A percentile compares a stretch with the other conserved stretches of the same genome.
These are phyloP conservation scores for Diplolepis rosae DNA, from an alignment of 2,888 invertebrate species.

Conservation along the genomic window DNA sequence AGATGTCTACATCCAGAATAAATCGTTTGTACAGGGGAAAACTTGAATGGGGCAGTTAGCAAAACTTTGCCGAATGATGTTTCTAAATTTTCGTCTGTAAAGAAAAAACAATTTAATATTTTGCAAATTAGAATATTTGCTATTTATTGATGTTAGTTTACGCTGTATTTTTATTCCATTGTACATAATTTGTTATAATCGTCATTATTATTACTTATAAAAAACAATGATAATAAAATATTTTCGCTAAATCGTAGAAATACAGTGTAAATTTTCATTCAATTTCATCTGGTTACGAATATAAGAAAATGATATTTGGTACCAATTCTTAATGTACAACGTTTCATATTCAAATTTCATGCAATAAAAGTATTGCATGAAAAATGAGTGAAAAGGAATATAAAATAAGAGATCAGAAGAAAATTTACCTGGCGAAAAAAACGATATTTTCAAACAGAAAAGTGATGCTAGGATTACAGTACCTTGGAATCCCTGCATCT, in stretches of 20 bases:
- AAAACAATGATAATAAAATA: constrained; percentile 45
- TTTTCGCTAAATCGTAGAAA: constrained; percentile 32
- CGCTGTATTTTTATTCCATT: constrained; percentile 21
- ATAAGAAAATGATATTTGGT: background rate
- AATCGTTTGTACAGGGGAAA: too few species aligned
- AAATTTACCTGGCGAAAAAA: background rate
- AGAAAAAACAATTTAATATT: constrained; percentile 6
- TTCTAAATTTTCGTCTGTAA: background rate
- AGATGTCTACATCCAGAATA: too few species aligned
- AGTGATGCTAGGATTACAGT: constrained; percentile 7
- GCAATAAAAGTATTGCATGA: background rate
- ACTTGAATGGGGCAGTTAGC: too few species aligned
- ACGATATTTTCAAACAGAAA: constrained; percentile 5
- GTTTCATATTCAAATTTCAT: background rate
- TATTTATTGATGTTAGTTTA: constrained; percentile 29
- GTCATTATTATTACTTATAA: constrained; percentile 29
- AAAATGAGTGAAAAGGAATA: too few species aligned
- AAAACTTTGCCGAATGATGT: too few species aligned
- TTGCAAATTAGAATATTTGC: constrained; percentile 30
- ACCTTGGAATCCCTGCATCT: constrained; percentile 16
- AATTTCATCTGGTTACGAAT: background rate
- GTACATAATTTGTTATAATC: constrained; percentile 35
- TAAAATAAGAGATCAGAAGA: background rate
- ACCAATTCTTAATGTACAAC: background rate
- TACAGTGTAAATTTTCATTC: constrained; percentile 26